Percentiles rank a stretch among this genome's conserved stretches.
phyloP scores from a whole-genome alignment of 2,888 invertebrate genomes.

The Iphiclides podalirius region DNA sequence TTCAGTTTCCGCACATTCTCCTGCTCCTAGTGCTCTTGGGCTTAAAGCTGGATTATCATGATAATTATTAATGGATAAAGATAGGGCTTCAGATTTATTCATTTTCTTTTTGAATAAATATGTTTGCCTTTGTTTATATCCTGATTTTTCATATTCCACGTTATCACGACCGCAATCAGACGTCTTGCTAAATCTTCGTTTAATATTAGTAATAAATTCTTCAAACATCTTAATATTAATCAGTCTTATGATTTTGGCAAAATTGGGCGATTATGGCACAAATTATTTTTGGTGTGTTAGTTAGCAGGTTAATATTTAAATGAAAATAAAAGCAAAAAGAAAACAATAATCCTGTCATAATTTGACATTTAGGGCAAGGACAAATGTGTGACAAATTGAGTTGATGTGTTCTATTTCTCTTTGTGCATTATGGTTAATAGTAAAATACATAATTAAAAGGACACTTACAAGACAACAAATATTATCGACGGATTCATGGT shows the following conservation, averaged over 20 bases:
- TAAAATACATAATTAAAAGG: conserved; percentile 3
- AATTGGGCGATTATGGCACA: conserved; percentile 42
- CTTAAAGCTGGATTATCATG: conserved; percentile 71
- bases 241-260: conserved; percentile 69
- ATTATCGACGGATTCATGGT: conserved; percentile 88
- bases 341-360: conserved; percentile 54
- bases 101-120: conserved; percentile 59
- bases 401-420: conserved; percentile 54
- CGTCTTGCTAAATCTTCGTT: conserved; percentile 64
- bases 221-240: conserved; percentile 72
- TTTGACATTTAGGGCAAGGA: conserved; percentile 75
- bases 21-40: conserved; percentile 75
- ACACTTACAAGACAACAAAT: conserved; percentile 83
- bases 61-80: conserved; percentile 43
- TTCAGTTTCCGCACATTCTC: conserved; percentile 65
- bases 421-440: conserved; percentile 35
- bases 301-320: conserved; percentile 37
- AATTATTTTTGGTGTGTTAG: conserved; percentile 34
- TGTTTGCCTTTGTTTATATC: conserved; percentile 54
- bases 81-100: conserved; percentile 44
- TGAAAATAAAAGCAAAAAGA: conserved; percentile 49
- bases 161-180: conserved; percentile 47
- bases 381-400: conserved; percentile 37
- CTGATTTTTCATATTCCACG: conserved; percentile 50
- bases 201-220: conserved; percentile 63